Percentiles rank a stretch among this genome's conserved stretches.
phyloP scores from a whole-genome alignment of 2,888 invertebrate genomes.

The Neocrepidodera transversa region DNA sequence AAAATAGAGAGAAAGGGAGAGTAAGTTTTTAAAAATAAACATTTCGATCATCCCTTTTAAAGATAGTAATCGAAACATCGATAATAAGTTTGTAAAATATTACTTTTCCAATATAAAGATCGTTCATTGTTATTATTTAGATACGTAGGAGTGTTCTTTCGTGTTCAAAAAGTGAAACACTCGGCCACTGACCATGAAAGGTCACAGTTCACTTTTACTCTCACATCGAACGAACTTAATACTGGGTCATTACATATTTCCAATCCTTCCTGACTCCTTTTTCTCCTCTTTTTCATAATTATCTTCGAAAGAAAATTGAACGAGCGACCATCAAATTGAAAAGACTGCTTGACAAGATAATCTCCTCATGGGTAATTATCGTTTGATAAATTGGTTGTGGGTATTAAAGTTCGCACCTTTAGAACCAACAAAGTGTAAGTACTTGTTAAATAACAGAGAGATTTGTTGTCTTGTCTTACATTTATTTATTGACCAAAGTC shows the following conservation, averaged over 20 bases:
- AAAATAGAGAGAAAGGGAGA: too few relatives aligned
- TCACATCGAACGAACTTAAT: slow-evolving; percentile 1
- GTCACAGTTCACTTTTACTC: slow-evolving; percentile 22
- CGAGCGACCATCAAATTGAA: slow-evolving; percentile 3
- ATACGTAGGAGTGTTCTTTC: too few relatives aligned
- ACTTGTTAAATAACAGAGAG: not conserved
- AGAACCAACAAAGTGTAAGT: slow-evolving; percentile 6
- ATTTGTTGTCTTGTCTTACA: slow-evolving; percentile 3
- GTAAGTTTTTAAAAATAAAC: too few relatives aligned
- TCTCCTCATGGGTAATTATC: slow-evolving; percentile 2
- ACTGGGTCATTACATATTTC: slow-evolving; percentile 11
- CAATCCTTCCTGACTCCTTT: not conserved
- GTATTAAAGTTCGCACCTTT: slow-evolving; percentile 14
- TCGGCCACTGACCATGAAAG: slow-evolving; percentile 16
- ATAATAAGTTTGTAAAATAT: too few relatives aligned
- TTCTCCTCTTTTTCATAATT: not conserved
- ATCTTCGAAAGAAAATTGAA: not conserved
- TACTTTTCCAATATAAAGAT: too few relatives aligned
- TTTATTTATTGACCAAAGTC: not conserved
- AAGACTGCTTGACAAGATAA: slow-evolving; percentile 9
- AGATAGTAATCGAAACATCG: too few relatives aligned
- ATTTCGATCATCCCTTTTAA: too few relatives aligned
- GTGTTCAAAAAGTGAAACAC: slow-evolving; percentile 18
- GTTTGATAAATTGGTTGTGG: slow-evolving; percentile 3
- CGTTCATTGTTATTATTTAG: too few relatives aligned